A percentile compares a stretch with the other conserved stretches of the same genome.
Conservation (phyloP, 2,797 vertebrate species). For the Phalanger gymnotis region DNA sequence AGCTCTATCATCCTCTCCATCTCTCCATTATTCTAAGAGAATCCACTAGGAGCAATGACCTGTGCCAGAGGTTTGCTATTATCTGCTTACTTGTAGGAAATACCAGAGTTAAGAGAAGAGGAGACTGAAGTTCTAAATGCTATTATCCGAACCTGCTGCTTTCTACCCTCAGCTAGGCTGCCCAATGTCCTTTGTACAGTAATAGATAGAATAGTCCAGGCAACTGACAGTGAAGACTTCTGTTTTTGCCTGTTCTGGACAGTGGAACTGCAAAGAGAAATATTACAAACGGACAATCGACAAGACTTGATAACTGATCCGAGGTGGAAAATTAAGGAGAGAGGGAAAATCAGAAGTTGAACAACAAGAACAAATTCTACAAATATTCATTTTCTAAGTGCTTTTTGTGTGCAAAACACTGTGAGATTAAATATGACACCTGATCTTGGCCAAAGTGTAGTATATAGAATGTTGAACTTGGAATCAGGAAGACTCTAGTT, state of each 20-base stretch:
- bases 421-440: not conserved
- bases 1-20: not conserved
- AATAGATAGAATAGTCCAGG: not conserved
- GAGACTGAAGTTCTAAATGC: not conserved
- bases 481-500: not conserved
- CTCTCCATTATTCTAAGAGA: not conserved
- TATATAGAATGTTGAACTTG: not conserved
- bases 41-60: not conserved
- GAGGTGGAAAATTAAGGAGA: not conserved
- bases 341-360: not conserved
- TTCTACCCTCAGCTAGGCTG: not conserved
- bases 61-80: not conserved
- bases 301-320: not conserved
- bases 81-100: not conserved
- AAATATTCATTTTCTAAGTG: not conserved
- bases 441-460: not conserved
- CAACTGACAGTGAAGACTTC: not conserved
- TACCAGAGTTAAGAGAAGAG: not conserved
- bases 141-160: not conserved
- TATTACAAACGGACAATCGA: not conserved
- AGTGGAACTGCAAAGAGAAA: not conserved
- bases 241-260: not conserved
- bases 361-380: not conserved
- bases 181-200: not conserved
- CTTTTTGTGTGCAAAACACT: not conserved